Evolutionary conservation across 2,888 invertebrate species (phyloP), one percentile per base, ranked within the genome.

Genomic region (Ceramica pisi): DNA sequence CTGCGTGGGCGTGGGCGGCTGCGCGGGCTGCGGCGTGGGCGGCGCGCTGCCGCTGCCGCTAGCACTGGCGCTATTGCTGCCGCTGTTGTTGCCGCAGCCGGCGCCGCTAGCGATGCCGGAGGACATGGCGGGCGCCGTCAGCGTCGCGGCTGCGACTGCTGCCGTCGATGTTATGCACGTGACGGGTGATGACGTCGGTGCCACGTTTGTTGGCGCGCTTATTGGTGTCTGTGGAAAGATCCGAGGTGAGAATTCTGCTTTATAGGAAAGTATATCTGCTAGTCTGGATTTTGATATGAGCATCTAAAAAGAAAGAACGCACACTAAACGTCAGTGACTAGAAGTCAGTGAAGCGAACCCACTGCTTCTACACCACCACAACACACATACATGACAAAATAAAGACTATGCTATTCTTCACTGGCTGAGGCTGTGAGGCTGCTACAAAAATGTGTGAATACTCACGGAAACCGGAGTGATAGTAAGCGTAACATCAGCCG

Each of bases 1-100:
- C 75, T 90, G 93, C 71, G 92, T 92, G 72, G 92, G 93, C 82
- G 93, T 92, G 67, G 92, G 90, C 73, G 94, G 91, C 71, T 90
- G 92, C 4, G 93, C 91, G 2, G 93, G 93, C 86, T 90, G 92
- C 72, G 93, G 92, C 81, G 92, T 92, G 55, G 92, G 91, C 77
- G 93, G 92, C 63, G 91, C 89, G 78, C 92, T 90, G 80, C 69
- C 74, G 79, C 68, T 65, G 77, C 59, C 61, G 66, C 60, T 51
- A 50, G 68, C 72, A 76, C 68, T 66, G 75, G 60, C 59, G 63
- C 56, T 48, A 19, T 46, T 46, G 19, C 8, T 46, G 55, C 51
- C 60, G 65, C 61, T 64, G 6, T 19, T 31, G 3, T 26, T 31
- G 80, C 77, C 77, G 1, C 41, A 31, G 31, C 14, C 14, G 41